phyloP scores from a whole-genome alignment of 2,797 vertebrate species.

The Lepilemur septentrionalis region DNA sequence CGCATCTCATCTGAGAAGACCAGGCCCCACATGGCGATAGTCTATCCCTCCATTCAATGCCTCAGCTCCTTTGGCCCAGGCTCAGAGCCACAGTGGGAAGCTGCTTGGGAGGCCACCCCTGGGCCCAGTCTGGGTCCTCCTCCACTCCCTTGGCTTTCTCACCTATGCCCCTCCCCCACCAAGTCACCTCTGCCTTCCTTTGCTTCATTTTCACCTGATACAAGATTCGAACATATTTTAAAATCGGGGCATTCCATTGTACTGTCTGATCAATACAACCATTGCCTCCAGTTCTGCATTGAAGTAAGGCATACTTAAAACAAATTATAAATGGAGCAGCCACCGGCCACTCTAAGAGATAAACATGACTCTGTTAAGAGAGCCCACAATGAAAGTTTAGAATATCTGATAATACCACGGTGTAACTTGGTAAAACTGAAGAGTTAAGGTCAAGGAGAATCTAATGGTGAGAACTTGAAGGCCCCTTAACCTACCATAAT shows the following conservation, averaged over 20 bases:
- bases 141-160: neutral
- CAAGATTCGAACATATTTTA: neutral
- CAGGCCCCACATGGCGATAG: neutral
- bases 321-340: neutral
- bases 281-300: neutral
- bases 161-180: neutral
- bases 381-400: neutral
- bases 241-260: neutral
- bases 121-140: neutral
- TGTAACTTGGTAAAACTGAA: neutral
- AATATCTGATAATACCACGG: neutral
- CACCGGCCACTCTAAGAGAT: constrained; percentile 17
- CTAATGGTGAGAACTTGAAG: neutral
- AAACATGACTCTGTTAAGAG: neutral
- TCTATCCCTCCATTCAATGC: neutral
- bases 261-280: neutral
- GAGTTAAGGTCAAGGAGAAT: neutral
- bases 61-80: neutral
- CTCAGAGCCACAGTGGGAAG: neutral
- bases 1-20: neutral
- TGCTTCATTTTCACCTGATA: neutral
- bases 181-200: neutral
- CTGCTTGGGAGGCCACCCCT: neutral
- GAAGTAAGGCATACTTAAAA: neutral
- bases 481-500: neutral